phyloP scores from a whole-genome alignment of 2,888 invertebrate genomes.

The Saturnia pavonia region DNA sequence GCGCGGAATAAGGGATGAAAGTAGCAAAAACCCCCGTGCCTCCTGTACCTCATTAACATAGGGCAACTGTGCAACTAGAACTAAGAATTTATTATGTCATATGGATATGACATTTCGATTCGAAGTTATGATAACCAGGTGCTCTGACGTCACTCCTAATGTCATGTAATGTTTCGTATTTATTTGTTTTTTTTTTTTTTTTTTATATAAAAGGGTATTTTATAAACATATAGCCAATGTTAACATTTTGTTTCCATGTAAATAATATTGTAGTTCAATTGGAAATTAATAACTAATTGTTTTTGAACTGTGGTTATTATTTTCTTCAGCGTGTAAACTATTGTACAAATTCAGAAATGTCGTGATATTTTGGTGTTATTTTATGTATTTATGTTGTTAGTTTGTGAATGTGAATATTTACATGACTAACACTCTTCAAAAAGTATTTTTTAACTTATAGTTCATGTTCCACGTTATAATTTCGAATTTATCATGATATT shows the following conservation, averaged over 20 bases:
- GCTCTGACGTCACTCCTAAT: not conserved
- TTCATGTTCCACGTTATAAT: too few relatives aligned
- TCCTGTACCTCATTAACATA: conserved; percentile 59
- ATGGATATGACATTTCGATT: not conserved
- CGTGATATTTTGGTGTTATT: too few relatives aligned
- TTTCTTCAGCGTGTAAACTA: not conserved
- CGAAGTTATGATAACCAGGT: not conserved
- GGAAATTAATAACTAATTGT: not conserved
- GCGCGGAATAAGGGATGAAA: conserved; percentile 50
- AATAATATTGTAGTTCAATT: not conserved
- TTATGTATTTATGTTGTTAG: too few relatives aligned
- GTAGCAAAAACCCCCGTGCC: conserved; percentile 59
- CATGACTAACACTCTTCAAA: not conserved
- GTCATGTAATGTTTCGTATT: not conserved
- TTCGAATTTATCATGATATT: too few relatives aligned
- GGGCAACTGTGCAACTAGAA: conserved; percentile 37
- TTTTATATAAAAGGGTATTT: not conserved
- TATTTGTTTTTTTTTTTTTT: not conserved
- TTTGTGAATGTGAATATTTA: too few relatives aligned
- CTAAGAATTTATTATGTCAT: conserved; percentile 2
- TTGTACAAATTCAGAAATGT: too few relatives aligned
- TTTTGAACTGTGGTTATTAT: not conserved
- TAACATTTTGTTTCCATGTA: not conserved
- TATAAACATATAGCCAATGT: not conserved
- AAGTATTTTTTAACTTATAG: too few relatives aligned